Conservation (phyloP, 2,797 vertebrate genomes). For the Phrynocephalus guinanensis region DNA sequence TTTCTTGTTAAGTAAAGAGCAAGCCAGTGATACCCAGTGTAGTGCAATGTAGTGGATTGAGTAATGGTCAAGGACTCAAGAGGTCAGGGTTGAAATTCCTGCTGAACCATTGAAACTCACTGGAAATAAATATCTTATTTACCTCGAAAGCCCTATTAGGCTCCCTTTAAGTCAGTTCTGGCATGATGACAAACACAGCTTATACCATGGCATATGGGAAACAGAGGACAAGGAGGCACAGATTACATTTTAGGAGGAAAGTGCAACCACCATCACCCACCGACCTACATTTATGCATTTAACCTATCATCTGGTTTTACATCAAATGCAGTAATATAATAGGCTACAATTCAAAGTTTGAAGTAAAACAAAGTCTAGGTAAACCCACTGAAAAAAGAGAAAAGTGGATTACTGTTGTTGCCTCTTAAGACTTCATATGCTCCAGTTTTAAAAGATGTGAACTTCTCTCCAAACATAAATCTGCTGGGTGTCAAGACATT, state of each 20-base stretch:
- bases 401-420: conserved; percentile 1
- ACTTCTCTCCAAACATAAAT: background rate
- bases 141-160: too few relatives aligned
- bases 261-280: background rate
- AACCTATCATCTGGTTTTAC: background rate
- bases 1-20: too few relatives aligned
- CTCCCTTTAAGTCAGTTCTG: too few relatives aligned
- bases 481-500: background rate
- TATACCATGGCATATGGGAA: too few relatives aligned
- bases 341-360: background rate
- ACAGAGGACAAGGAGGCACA: too few relatives aligned
- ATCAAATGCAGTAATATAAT: background rate
- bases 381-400: conserved; percentile 12
- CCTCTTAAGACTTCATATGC: fast-evolving
- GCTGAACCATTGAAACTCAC: too few relatives aligned
- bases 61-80: too few relatives aligned
- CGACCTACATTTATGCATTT: background rate
- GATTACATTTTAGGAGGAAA: background rate
- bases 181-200: too few relatives aligned
- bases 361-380: background rate
- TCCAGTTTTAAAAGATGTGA: conserved; percentile 33
- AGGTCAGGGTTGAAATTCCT: too few relatives aligned
- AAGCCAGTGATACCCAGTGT: too few relatives aligned
- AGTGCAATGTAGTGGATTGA: too few relatives aligned
- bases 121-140: too few relatives aligned